phyloP scores from a whole-genome alignment of 2,888 invertebrate genomes.

The Lepas anatifera region DNA sequence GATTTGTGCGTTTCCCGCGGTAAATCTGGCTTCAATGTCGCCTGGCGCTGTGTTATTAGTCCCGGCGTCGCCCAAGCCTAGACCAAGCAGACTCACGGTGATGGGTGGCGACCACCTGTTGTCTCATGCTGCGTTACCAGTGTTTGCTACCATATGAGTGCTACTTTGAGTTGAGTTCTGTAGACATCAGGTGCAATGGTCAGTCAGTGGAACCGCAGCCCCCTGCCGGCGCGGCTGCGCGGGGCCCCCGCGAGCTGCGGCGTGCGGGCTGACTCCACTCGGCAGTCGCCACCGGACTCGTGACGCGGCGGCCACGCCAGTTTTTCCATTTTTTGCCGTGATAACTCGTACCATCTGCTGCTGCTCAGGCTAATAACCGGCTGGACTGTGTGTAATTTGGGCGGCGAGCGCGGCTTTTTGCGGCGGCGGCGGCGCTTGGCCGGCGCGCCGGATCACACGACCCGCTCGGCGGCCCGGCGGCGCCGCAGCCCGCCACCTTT shows the following conservation, averaged over 20 bases:
- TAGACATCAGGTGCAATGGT: too few species aligned
- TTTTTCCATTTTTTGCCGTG: background rate
- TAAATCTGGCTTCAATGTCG: background rate
- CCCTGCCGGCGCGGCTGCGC: background rate
- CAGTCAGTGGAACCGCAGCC: background rate
- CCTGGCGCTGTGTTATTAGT: background rate
- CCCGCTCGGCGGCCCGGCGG: background rate
- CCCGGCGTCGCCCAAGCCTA: background rate
- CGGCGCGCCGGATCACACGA: too few species aligned
- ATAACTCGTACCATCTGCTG: constrained; percentile 8
- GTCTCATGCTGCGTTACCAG: too few species aligned
- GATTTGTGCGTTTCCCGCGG: background rate
- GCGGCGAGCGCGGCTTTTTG: background rate
- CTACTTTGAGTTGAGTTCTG: too few species aligned
- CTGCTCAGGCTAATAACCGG: background rate
- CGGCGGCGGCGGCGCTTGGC: too few species aligned
- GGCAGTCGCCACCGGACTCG: too few species aligned
- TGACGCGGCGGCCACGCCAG: background rate
- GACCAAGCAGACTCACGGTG: background rate
- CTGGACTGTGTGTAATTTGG: background rate
- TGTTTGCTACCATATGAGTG: too few species aligned
- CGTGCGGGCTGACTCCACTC: too few species aligned
- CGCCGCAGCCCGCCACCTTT: background rate
- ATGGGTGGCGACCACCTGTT: too few species aligned
- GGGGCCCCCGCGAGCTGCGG: background rate